phyloP scores from a whole-genome alignment of 2,888 invertebrate species.

The Epistrophe grossulariae region DNA sequence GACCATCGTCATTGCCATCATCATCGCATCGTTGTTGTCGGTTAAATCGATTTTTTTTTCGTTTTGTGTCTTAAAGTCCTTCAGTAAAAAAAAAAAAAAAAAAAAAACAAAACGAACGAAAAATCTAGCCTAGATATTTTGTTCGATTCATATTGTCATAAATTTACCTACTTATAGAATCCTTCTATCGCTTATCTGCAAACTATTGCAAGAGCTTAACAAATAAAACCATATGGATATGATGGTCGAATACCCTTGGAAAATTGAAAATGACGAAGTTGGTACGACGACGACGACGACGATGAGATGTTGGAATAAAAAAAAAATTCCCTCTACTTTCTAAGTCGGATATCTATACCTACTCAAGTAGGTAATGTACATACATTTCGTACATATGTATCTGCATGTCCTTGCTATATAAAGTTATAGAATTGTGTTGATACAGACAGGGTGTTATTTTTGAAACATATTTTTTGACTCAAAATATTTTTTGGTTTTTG shows the following conservation, averaged over 20 bases:
- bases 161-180: conserved; percentile 30
- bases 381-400: background rate
- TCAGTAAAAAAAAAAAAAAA: background rate
- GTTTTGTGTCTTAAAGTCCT: background rate
- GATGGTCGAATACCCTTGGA: conserved; percentile 55
- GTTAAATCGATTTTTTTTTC: background rate
- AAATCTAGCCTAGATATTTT: background rate
- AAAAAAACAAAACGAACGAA: background rate
- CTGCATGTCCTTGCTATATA: background rate
- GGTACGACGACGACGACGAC: background rate
- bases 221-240: conserved; percentile 54
- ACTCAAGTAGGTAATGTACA: no score
- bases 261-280: conserved; percentile 52
- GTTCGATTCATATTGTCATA: conserved; percentile 19
- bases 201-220: conserved; percentile 19
- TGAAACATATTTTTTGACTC: background rate
- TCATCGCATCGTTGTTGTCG: background rate
- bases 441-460: background rate
- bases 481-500: no score
- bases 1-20: background rate
- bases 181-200: conserved; percentile 8
- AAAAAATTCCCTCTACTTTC: background rate
- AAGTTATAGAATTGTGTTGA: background rate
- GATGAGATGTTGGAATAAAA: conserved; percentile 46
- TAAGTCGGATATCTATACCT: conserved; percentile 17